Evolutionary conservation across 2,888 invertebrate genomes (phyloP).

Genomic region (Homarus gammarus): DNA sequence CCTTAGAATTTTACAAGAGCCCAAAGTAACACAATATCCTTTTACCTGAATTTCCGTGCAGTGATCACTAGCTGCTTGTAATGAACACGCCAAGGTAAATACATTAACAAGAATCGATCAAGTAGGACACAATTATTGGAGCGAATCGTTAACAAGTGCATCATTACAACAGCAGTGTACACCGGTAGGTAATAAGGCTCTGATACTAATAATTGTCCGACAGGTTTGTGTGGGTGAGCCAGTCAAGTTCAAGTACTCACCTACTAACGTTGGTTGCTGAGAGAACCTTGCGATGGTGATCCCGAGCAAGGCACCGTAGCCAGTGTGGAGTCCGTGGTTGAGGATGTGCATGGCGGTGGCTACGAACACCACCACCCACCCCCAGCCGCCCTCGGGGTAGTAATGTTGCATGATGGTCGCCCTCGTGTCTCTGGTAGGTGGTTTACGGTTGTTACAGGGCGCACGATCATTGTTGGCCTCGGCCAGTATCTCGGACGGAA

Average conservation of each 20-base stretch:
- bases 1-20: too few species aligned
- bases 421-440: conserved; percentile 44
- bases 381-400: conserved; percentile 75
- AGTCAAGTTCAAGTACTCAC: conserved; percentile 38
- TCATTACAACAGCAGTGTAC: too few species aligned
- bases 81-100: too few species aligned
- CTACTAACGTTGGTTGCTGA: conserved; percentile 56
- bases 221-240: too few species aligned
- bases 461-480: conserved; percentile 10
- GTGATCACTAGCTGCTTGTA: too few species aligned
- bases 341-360: conserved; percentile 53
- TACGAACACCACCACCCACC: conserved; percentile 65
- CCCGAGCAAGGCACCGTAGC: conserved; percentile 62
- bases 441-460: background rate
- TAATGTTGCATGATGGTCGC: conserved; percentile 73
- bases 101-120: too few species aligned
- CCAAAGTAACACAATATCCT: too few species aligned
- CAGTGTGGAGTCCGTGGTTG: conserved; percentile 72
- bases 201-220: too few species aligned
- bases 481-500: conserved; percentile 24
- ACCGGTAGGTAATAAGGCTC: too few species aligned
- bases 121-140: too few species aligned
- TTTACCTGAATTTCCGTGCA: too few species aligned
- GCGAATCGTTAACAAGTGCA: too few species aligned
- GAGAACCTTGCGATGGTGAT: conserved; percentile 55